Conservation (phyloP, 2,888 invertebrate genomes). For the Glyphotaelius pellucidus region DNA sequence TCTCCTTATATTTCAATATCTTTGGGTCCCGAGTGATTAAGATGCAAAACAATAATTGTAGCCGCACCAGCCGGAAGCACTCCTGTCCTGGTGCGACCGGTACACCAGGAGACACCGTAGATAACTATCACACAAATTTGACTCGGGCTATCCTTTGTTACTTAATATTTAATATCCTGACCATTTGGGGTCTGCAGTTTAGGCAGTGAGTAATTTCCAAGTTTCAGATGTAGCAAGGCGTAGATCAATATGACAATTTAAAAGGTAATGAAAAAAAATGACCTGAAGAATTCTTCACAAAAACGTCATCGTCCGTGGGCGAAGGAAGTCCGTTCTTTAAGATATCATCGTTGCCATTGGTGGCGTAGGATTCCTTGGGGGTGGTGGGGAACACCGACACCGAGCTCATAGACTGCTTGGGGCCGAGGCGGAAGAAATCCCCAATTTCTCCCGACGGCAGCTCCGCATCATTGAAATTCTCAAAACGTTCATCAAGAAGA, state of each 20-base stretch:
- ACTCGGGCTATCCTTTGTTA: no score
- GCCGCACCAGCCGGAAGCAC: no score
- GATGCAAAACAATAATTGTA: neutral
- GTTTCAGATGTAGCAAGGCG: neutral
- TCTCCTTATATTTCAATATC: no score
- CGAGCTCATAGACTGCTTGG: conserved; percentile 67
- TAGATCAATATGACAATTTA: neutral
- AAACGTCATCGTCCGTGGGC: conserved; percentile 73
- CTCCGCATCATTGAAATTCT: conserved; percentile 75
- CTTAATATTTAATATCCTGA: no score
- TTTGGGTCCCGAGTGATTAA: no score
- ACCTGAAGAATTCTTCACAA: conserved; percentile 67
- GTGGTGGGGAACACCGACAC: conserved; percentile 17
- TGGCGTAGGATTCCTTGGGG: conserved; percentile 19
- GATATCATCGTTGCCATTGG: conserved; percentile 68
- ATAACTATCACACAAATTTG: no score
- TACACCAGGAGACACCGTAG: no score
- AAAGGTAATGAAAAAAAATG: conserved; percentile 11
- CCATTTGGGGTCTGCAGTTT: no score
- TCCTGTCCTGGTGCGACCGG: no score
- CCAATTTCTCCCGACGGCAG: conserved; percentile 75
- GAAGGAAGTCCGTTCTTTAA: conserved; percentile 70
- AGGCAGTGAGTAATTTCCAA: no score
- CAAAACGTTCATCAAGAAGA: conserved; percentile 91
- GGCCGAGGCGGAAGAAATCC: conserved; percentile 77